These are phyloP conservation scores for Xestia sexstrigata DNA, from an alignment of 2,888 invertebrate species.

Conservation along the genomic window DNA sequence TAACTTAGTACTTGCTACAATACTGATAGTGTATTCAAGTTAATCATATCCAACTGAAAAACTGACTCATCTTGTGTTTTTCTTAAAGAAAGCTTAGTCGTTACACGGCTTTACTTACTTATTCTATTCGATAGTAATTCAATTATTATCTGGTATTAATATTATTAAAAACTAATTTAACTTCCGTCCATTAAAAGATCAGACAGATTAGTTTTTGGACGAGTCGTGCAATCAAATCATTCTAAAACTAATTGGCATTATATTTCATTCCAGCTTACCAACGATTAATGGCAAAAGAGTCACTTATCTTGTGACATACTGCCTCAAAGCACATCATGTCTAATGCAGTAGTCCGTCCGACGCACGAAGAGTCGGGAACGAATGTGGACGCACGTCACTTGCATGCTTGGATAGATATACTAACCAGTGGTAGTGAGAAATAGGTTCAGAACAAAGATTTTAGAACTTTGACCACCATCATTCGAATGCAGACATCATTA, in stretches of 20 bases:
- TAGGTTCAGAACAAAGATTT: neutral
- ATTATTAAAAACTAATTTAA: neutral
- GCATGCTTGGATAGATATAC: neutral
- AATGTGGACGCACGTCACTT: neutral
- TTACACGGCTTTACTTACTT: neutral
- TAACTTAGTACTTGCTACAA: too few species aligned
- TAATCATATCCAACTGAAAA: neutral
- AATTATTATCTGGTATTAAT: too few species aligned
- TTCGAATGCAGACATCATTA: neutral
- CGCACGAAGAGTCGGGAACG: constrained; percentile 1
- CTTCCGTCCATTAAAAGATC: neutral
- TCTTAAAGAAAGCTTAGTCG: neutral
- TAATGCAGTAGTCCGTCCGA: constrained; percentile 19
- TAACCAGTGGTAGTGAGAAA: neutral
- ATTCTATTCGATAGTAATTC: neutral
- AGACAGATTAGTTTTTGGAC: neutral
- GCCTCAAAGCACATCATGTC: neutral
- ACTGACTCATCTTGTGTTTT: neutral
- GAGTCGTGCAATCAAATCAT: neutral
- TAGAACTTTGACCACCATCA: neutral
- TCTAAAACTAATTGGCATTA: neutral
- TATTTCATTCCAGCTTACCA: neutral
- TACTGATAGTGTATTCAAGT: neutral
- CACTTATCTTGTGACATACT: neutral
- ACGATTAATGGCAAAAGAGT: neutral